Conservation (phyloP, 2,888 invertebrate genomes). For the Limnephilus auricula region DNA sequence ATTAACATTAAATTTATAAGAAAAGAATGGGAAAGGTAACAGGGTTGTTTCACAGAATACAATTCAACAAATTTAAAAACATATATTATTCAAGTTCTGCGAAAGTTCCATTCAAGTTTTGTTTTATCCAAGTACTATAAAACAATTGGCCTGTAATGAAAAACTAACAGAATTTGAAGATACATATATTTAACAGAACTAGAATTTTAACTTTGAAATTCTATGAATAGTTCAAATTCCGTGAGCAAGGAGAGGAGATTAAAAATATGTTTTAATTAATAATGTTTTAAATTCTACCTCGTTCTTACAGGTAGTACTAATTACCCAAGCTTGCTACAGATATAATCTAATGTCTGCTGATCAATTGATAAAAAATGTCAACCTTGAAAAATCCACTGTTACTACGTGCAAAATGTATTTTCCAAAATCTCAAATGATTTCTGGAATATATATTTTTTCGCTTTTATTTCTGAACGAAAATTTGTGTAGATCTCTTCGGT, state of each 20-base stretch:
- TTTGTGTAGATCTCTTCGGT: slow-evolving; percentile 23
- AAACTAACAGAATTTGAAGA: too few species aligned
- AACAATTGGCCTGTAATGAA: too few species aligned
- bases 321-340: neutral
- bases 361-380: neutral
- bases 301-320: too few species aligned
- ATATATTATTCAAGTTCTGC: too few species aligned
- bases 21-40: too few species aligned
- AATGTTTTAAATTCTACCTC: neutral
- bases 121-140: too few species aligned
- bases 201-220: too few species aligned
- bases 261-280: too few species aligned
- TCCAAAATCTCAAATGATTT: neutral
- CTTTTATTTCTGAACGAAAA: neutral
- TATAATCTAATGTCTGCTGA: neutral
- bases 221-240: too few species aligned
- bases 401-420: neutral
- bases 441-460: neutral
- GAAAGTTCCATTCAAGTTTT: too few species aligned
- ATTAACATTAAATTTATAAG: neutral
- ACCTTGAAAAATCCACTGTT: neutral
- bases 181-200: too few species aligned
- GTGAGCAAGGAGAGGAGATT: neutral
- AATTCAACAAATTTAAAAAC: too few species aligned
- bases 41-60: neutral